Conservation (phyloP, 2,113 vertebrate genomes). For the Coturnix japonica region DNA sequence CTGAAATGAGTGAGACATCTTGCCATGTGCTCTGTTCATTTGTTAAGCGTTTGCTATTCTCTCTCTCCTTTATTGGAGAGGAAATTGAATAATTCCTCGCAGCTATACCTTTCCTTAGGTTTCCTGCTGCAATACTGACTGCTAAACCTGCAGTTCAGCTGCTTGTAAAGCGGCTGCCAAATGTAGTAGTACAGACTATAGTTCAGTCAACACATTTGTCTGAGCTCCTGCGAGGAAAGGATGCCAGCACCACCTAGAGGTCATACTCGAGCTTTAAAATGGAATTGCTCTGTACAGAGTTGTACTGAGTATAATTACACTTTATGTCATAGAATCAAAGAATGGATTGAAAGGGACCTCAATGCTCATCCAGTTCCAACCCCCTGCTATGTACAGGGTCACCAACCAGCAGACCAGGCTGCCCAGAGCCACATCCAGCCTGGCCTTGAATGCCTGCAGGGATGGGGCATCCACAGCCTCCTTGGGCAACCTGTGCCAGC, state of each 20-base stretch:
- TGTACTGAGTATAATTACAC: too few species aligned
- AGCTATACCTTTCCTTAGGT: too few species aligned
- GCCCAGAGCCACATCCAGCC: too few species aligned
- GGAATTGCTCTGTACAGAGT: fast-evolving
- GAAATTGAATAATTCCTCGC: not conserved
- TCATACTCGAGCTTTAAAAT: not conserved
- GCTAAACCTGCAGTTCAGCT: fast-evolving
- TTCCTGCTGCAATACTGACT: too few species aligned
- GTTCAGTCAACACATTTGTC: not conserved
- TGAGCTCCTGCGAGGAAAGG: not conserved
- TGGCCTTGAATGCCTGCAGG: too few species aligned
- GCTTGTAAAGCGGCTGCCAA: not conserved
- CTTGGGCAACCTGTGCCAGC: too few species aligned
- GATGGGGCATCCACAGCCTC: too few species aligned
- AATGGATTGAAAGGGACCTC: too few species aligned
- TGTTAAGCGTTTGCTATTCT: not conserved
- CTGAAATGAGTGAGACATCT: not conserved
- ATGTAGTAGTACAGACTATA: fast-evolving
- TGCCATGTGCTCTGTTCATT: fast-evolving
- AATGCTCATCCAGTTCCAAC: too few species aligned
- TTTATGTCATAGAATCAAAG: too few species aligned
- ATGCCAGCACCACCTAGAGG: conserved; percentile 61
- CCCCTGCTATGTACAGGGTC: too few species aligned
- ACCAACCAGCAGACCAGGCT: too few species aligned
- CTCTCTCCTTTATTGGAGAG: not conserved